phyloP scores from a whole-genome alignment of 2,797 vertebrate genomes.

The Spinibarbus caldwelli region DNA sequence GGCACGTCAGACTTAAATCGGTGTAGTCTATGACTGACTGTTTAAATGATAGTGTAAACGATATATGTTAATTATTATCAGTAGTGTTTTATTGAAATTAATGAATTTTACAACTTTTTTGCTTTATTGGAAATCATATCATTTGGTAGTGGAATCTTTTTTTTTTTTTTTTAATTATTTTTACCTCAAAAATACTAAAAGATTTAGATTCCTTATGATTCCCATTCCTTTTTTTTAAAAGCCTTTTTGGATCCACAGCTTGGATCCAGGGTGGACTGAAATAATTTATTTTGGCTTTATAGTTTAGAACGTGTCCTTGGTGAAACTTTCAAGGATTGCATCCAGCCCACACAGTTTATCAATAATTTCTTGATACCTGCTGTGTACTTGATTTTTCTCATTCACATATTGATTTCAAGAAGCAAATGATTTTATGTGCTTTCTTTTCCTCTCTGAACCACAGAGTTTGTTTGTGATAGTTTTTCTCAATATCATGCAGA shows the following conservation, averaged over 20 bases:
- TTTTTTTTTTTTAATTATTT: background rate
- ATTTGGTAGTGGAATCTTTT: background rate
- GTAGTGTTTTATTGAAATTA: background rate
- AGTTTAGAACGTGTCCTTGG: constrained; percentile 17
- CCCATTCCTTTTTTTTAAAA: background rate
- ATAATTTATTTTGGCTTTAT: constrained; percentile 8
- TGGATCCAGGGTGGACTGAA: background rate
- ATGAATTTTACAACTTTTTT: background rate
- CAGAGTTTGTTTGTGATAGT: background rate
- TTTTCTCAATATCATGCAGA: background rate
- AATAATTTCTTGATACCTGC: constrained; percentile 8
- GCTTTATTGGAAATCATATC: background rate
- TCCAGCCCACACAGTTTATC: constrained; percentile 22
- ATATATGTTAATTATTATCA: background rate
- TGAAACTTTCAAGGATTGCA: constrained; percentile 27
- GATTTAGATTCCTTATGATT: background rate
- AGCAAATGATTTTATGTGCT: background rate
- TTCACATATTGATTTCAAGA: constrained; percentile 26
- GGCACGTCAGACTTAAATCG: background rate
- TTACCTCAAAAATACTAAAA: background rate
- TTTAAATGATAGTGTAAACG: background rate
- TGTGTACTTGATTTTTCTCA: constrained; percentile 28
- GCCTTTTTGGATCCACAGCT: background rate
- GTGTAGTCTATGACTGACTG: background rate
- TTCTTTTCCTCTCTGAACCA: background rate